phyloP scores from a whole-genome alignment of 2,888 invertebrate species.

The Drosophila maculinotata region DNA sequence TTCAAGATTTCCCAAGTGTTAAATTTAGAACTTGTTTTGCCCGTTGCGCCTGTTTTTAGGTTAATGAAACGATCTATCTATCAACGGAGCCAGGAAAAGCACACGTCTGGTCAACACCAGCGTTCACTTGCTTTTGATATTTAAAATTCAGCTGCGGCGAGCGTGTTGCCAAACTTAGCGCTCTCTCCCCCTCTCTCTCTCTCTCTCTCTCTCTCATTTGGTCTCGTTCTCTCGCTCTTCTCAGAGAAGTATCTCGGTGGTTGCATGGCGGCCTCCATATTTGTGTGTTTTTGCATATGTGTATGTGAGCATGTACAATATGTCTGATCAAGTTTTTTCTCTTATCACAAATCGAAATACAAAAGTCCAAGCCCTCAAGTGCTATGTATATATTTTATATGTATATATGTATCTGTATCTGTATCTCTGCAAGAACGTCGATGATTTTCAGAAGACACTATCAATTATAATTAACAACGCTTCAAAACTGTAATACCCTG shows the following conservation, averaged over 20 bases:
- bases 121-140: constrained; percentile 71
- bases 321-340: constrained; percentile 60
- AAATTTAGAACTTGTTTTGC: constrained; percentile 82
- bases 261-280: constrained; percentile 36
- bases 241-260: constrained; percentile 28
- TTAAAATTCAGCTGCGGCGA: constrained; percentile 45
- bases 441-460: constrained; percentile 45
- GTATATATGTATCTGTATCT: constrained; percentile 1
- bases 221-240: constrained; percentile 13
- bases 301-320: constrained; percentile 8
- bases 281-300: not conserved
- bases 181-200: constrained; percentile 3
- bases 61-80: constrained; percentile 67
- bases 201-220: no score
- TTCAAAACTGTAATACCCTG: constrained; percentile 63
- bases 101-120: constrained; percentile 80
- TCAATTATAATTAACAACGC: constrained; percentile 76
- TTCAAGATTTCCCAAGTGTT: constrained; percentile 65
- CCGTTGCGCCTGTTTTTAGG: constrained; percentile 54
- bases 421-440: constrained; percentile 10
- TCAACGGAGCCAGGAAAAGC: constrained; percentile 59
- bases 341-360: constrained; percentile 76
- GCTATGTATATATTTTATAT: constrained; percentile 28
- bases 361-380: constrained; percentile 67
- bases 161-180: constrained; percentile 25